Conservation (phyloP, 2,797 vertebrate species). For the Tinamus major region DNA sequence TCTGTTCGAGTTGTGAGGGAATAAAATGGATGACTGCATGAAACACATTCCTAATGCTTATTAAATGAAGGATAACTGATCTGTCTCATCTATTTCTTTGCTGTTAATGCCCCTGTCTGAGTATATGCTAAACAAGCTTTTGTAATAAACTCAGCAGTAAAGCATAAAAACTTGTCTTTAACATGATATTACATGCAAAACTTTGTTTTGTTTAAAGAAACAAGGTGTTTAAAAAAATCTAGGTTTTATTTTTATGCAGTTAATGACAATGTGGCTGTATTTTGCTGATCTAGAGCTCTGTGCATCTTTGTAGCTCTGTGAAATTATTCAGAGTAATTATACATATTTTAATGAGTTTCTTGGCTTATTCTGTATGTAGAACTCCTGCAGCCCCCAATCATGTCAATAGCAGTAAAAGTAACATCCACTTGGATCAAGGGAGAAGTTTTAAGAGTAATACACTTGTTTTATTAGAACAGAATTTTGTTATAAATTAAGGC, state of each 20-base stretch:
- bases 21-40: background rate
- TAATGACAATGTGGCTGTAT: background rate
- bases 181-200: background rate
- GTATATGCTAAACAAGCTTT: background rate
- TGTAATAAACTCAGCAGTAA: background rate
- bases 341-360: background rate
- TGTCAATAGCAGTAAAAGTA: background rate
- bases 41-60: background rate
- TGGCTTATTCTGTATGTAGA: background rate
- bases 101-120: background rate
- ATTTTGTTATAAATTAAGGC: background rate
- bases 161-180: background rate
- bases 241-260: background rate
- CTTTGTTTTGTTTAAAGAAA: background rate
- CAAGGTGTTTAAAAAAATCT: background rate
- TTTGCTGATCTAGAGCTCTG: background rate
- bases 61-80: background rate
- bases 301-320: background rate
- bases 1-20: background rate
- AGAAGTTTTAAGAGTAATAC: background rate
- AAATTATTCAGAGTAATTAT: slow-evolving; percentile 1
- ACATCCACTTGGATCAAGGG: background rate
- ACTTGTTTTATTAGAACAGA: background rate
- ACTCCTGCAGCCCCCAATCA: background rate
- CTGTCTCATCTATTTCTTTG: background rate